phyloP scores from a whole-genome alignment of 2,797 vertebrate genomes.

The Cuniculus paca region DNA sequence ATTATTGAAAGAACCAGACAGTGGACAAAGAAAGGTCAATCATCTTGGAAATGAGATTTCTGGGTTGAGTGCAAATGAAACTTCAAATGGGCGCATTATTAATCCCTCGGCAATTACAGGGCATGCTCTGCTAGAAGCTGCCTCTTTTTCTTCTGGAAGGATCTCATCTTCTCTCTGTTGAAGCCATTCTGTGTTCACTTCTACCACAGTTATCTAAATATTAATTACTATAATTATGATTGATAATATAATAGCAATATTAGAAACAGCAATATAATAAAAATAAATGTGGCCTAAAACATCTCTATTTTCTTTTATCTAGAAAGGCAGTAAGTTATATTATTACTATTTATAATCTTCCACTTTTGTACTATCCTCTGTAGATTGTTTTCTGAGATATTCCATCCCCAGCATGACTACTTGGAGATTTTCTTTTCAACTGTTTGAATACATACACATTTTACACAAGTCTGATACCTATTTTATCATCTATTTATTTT shows the following conservation, averaged over 20 bases:
- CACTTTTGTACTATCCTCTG: not conserved
- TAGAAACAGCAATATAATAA: not conserved
- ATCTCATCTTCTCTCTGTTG: not conserved
- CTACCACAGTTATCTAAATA: not conserved
- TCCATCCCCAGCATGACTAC: not conserved
- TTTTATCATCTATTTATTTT: not conserved
- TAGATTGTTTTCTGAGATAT: not conserved
- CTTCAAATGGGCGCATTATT: not conserved
- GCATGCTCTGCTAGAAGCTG: not conserved
- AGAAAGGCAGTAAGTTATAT: not conserved
- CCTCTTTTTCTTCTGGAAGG: not conserved
- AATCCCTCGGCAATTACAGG: not conserved
- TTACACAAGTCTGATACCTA: not conserved
- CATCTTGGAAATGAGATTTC: constrained; percentile 5
- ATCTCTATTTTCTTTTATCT: not conserved
- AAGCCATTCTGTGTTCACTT: not conserved
- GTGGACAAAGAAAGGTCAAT: not conserved
- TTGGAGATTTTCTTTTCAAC: not conserved
- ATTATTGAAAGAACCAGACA: constrained; percentile 2
- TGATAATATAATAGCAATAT: not conserved
- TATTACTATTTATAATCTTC: not conserved
- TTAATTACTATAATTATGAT: not conserved
- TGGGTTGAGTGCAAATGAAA: not conserved
- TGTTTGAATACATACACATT: not conserved
- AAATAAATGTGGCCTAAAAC: not conserved